Evolutionary conservation across 2,113 vertebrate species (phyloP).

Genomic region (Galemys pyrenaicus): DNA sequence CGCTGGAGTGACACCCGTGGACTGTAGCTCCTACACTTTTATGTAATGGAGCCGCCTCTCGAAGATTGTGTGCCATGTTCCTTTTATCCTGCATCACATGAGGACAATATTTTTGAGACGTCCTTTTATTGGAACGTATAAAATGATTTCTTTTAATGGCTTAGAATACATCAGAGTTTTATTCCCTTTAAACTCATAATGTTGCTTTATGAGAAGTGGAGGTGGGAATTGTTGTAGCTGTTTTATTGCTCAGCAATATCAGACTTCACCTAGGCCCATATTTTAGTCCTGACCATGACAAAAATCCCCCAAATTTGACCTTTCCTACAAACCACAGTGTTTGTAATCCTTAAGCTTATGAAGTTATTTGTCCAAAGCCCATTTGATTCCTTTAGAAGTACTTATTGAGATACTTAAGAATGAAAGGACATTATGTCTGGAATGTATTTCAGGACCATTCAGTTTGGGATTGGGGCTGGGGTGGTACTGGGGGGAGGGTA

Average conservation of each 20-base stretch:
- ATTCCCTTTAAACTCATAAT: slow-evolving; percentile 14
- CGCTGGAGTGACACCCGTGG: not conserved
- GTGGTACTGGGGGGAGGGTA: too few species aligned
- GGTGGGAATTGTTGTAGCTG: not conserved
- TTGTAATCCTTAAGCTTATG: not conserved
- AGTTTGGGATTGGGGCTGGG: not conserved
- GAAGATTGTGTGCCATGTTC: not conserved
- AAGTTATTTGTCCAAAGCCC: not conserved
- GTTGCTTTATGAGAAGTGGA: not conserved
- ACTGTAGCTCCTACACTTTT: not conserved
- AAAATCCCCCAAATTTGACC: not conserved
- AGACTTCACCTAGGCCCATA: not conserved
- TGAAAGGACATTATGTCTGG: not conserved
- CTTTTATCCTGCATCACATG: not conserved
- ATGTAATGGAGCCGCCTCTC: not conserved
- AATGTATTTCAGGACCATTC: not conserved
- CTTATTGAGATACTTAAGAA: not conserved
- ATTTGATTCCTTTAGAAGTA: not conserved
- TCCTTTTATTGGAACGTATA: not conserved
- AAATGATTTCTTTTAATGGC: slow-evolving; percentile 17
- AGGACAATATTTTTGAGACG: slow-evolving; percentile 1
- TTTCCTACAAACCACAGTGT: not conserved
- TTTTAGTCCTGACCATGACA: not conserved
- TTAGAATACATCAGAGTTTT: not conserved
- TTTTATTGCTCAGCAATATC: not conserved